Evolutionary conservation across 2,888 invertebrate species (phyloP).

Genomic region (Caenorhabditis virilis): DNA sequence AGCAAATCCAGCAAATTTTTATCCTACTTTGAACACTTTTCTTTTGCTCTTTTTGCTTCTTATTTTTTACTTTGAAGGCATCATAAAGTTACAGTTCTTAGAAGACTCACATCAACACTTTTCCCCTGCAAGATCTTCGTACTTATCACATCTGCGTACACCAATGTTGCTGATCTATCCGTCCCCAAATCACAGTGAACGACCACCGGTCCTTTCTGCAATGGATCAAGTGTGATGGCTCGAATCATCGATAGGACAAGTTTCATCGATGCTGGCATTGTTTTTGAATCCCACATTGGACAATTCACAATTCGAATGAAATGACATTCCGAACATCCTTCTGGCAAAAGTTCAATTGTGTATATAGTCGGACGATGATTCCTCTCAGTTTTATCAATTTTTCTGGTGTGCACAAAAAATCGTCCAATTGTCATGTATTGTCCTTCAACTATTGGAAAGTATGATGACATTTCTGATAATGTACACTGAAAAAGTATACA

Average conservation of each 20-base stretch:
- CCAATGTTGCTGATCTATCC: not conserved
- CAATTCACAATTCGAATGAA: slow-evolving; percentile 5
- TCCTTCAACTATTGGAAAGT: slow-evolving; percentile 2
- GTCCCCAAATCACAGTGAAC: slow-evolving; percentile 9
- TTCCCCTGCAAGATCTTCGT: not conserved
- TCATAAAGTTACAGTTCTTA: not conserved
- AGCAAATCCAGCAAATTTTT: too few relatives aligned
- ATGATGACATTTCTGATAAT: not conserved
- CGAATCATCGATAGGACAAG: slow-evolving; percentile 1
- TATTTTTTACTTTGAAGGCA: too few relatives aligned
- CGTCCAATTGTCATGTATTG: slow-evolving; percentile 4
- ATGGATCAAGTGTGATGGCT: slow-evolving; percentile 4
- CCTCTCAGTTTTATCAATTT: slow-evolving; percentile 1
- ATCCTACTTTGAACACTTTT: not conserved
- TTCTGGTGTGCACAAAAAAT: slow-evolving; percentile 7
- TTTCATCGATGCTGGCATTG: not conserved
- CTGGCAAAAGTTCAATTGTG: slow-evolving; percentile 7
- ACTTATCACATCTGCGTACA: slow-evolving; percentile 1
- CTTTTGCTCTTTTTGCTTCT: not conserved
- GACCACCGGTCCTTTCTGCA: slow-evolving; percentile 9
- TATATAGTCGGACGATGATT: not conserved
- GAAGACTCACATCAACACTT: slow-evolving; percentile 1
- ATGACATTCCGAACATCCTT: slow-evolving; percentile 7
- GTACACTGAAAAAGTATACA: not conserved
- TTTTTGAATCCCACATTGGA: not conserved